phyloP scores from a whole-genome alignment of 1,140 invertebrate genomes.

The Lamellibrachia luymesi region DNA sequence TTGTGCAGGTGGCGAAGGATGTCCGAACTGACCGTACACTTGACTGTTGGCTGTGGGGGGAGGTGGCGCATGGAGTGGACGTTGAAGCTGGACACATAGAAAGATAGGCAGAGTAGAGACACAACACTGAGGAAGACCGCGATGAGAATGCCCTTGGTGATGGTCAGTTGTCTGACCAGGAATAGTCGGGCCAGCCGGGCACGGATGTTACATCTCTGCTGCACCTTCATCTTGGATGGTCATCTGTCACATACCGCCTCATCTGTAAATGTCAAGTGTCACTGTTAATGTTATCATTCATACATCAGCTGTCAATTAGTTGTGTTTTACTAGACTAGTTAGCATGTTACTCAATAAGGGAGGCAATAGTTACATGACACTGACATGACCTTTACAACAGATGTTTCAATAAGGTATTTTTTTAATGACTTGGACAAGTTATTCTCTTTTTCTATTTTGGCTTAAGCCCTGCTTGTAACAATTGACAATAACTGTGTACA shows the following conservation, averaged over 20 bases:
- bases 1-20: slow-evolving; percentile 17
- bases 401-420: no score
- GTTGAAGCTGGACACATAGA: slow-evolving; percentile 25
- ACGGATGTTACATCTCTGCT: background rate
- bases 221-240: background rate
- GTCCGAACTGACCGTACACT: slow-evolving; percentile 27
- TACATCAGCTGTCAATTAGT: background rate
- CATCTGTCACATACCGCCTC: background rate
- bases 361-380: background rate
- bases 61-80: background rate
- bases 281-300: background rate
- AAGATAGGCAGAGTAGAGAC: slow-evolving; percentile 30
- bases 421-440: no score
- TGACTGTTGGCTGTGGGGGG: slow-evolving; percentile 30
- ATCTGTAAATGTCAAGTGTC: background rate
- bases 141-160: slow-evolving; percentile 28
- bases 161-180: slow-evolving; percentile 25
- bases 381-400: no score
- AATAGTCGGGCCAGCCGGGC: slow-evolving; percentile 8
- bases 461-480: no score
- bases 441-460: no score
- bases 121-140: slow-evolving; percentile 27
- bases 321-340: background rate
- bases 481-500: no score
- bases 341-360: background rate